Percentiles rank a stretch among this genome's conserved stretches.
These are phyloP conservation scores for Ectemnius lituratus DNA, from an alignment of 2,888 invertebrate genomes.

Conservation along the genomic window DNA sequence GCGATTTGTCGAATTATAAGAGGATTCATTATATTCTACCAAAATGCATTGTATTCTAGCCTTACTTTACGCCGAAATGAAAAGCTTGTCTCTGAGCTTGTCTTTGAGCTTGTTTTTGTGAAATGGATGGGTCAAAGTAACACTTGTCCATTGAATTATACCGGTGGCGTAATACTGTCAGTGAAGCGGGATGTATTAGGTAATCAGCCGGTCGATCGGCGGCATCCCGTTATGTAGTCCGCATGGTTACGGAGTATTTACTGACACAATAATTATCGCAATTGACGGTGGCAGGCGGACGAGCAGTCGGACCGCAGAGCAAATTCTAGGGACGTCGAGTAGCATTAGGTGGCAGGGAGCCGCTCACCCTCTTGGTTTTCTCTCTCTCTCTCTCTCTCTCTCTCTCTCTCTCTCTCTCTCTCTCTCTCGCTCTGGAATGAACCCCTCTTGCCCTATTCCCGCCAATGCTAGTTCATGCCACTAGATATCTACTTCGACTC, in stretches of 20 bases:
- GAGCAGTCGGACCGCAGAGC: slow-evolving; percentile 74
- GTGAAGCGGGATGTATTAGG: slow-evolving; percentile 43
- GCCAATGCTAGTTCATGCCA: slow-evolving; percentile 14
- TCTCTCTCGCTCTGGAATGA: no score
- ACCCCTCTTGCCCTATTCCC: slow-evolving; percentile 1
- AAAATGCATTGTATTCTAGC: no score
- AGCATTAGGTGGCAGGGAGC: slow-evolving; percentile 56
- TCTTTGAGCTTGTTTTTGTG: background rate
- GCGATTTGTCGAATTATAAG: no score
- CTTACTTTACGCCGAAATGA: no score
- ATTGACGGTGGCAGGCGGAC: slow-evolving; percentile 70
- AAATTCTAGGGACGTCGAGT: slow-evolving; percentile 71
- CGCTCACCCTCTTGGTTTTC: slow-evolving; percentile 19
- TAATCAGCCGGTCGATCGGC: slow-evolving; percentile 30
- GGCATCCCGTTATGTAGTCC: slow-evolving; percentile 49
- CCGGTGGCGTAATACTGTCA: slow-evolving; percentile 52
- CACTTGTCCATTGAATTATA: slow-evolving; percentile 63
- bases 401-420: no score
- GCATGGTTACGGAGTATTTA: slow-evolving; percentile 69
- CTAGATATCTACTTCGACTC: slow-evolving; percentile 16
- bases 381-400: no score
- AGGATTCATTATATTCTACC: no score
- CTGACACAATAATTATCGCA: slow-evolving; percentile 76
- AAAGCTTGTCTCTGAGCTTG: no score
- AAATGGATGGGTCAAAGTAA: slow-evolving; percentile 43